Base-by-base conservation (phyloP, 2,888 invertebrate genomes). In the Leptopterna dolabrata region DNA sequence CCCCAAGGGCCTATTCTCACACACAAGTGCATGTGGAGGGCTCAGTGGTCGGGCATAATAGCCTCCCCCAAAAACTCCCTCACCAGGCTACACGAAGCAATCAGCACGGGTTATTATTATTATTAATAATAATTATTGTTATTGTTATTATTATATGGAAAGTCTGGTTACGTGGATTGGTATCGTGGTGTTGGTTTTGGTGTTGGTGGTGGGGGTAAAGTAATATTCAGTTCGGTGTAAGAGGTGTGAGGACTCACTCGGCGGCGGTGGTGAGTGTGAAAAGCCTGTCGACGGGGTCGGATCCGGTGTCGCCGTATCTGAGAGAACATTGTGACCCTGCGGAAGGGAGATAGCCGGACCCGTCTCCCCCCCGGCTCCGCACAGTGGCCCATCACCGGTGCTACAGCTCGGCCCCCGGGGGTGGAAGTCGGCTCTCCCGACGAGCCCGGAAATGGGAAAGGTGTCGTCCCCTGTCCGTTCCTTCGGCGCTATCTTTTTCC, bases 291-390 rank as follows among this genome's bases (percentile, higher is more conserved):
- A 70, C 83, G 83, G 70, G 83, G 83, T 83, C 70, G 83, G 83
- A 83, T 83, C 83, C 83, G 83, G 78, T 78, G 41, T 63, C 70
- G 83, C 83, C 19, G 70, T 83, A 83, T 83, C 83, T 83, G 83
- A 19, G 83, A 83, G 83, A 83, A 83, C 83, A 83, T 83, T 83
- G 83, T 83, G 83, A 83, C 83, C 83, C 83, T 83, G 83, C 83
- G 83, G 83, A 83, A 83, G 70, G 24, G 70, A 83, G 83, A 83
- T 83, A 83, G 70, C 83, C 83, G 83, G 83, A 81, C 11, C 83
- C n/a, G 9, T 45, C 45, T 45, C 78, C 78, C 1, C 27, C 27
- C 7, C 41, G 19, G 9, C 63, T 11, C 19, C 24, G 19, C 45
- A 9, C 24, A 43, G 36, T 36, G 36, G 24, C 78, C 27, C 78